Conservation (phyloP, 2,113 vertebrate genomes). For the Uria aalge region DNA sequence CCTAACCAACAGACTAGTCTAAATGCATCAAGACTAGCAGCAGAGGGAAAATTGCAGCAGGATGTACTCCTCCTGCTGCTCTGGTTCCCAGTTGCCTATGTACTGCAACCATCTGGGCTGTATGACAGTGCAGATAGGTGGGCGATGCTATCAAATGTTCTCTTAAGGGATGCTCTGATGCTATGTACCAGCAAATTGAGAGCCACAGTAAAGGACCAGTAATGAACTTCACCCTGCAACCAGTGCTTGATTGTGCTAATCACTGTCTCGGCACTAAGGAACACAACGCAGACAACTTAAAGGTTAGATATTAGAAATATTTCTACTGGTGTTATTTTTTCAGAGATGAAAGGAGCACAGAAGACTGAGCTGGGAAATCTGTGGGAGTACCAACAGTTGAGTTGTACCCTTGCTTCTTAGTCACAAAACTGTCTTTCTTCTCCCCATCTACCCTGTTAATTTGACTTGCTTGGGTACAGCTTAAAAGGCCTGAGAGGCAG, state of each 20-base stretch:
- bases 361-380: slow-evolving; percentile 3
- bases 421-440: not conserved
- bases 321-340: not conserved
- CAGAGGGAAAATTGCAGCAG: not conserved
- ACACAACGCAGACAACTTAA: not conserved
- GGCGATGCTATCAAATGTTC: not conserved
- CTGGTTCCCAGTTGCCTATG: not conserved
- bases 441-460: not conserved
- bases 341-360: not conserved
- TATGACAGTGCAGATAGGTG: not conserved
- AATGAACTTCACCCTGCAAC: not conserved
- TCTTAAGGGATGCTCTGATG: not conserved
- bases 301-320: not conserved
- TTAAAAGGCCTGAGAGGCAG: not conserved
- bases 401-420: not conserved
- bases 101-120: slow-evolving; percentile 23
- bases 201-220: not conserved
- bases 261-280: not conserved
- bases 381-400: slow-evolving; percentile 23
- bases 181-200: not conserved
- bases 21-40: not conserved
- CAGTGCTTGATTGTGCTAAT: not conserved
- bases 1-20: not conserved
- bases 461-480: not conserved
- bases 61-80: not conserved